Base-by-base conservation (phyloP, 1,140 invertebrate species). In the Monochamus saltuarius region DNA sequence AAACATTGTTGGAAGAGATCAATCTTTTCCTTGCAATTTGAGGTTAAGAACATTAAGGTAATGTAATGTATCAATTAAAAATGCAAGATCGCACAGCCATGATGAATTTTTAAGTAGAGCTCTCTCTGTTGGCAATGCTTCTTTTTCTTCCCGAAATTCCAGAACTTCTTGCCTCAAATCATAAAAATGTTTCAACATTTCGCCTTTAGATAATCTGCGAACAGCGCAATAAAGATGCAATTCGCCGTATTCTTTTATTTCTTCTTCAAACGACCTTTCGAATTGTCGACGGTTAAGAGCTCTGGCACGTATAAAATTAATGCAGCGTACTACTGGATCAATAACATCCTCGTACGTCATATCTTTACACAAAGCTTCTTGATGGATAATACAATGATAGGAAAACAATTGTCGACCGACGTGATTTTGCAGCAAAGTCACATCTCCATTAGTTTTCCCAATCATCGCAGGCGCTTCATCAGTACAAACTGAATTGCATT, bases 1-100 rank as follows among this genome's bases (percentile, higher is more conserved):
- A n/a, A 14, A 14, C 42, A 45, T 45, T 17, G 42, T 45, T 14
- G 42, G 13, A 45, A 45, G 42, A 17, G 13, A 45, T 10, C 13
- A 45, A 10, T 45, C 13, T 45, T 45, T 45, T 10, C 42, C 42
- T 45, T 45, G 42, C 13, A n/a, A 45, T 45, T 45, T 45, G 42
- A 45, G 42, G 19, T 45, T 45, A 17, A 45, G 19, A 45, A 45
- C 19, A 45, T 45, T 45, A 19, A 45, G 42, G 13, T 29, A 45
- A 45, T 45, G 14, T 19, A 14, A 17, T 17, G 19, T 14, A 14
- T 45, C 13, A 45, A 45, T 19, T 17, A 45, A 19, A 45, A 45
- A 45, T 45, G 42, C 42, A 45, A 45, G 42, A 45, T 45, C 19
- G 19, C 42, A 9, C 39, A n/a, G 14, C 11, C 11, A 40, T 29